Evolutionary conservation across 1,140 invertebrate genomes (phyloP), one percentile per base, ranked within the genome.

Genomic region (Drosophila willistoni): DNA sequence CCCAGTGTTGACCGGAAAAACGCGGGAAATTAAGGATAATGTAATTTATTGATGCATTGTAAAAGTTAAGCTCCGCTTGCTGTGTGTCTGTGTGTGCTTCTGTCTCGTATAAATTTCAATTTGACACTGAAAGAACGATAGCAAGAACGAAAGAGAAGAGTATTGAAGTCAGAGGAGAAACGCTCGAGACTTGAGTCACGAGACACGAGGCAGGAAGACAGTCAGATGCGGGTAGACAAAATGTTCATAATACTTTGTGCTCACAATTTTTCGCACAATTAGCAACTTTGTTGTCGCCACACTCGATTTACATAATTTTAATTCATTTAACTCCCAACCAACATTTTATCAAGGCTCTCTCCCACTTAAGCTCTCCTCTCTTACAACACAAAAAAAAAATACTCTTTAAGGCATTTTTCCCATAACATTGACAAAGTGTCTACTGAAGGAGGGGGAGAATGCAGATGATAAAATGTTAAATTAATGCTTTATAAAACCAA

Each of bases 1-100:
- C 66, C 63, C 61, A 51, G 71, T 86, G 81, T 86, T 86, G 79
- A 85, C 82, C 82, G 79, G 82, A 82, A 85, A 85, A 86, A 73
- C 82, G 82, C 82, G 82, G 82, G 83, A 85, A 85, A 85, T 85
- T 85, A 85, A 85, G 82, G 82, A 85, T 85, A 85, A 85, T 85
- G 82, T 85, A 85, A 85, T 85, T 85, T 85, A 85, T 85, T 85
- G 82, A 86, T 85, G 75, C 79, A 85, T 86, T 85, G 82, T 85
- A 87, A 85, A 82, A 85, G 82, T 85, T 86, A 85, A 85, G 82
- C 82, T 86, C 62, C 74, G 74, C 82, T 69, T 65, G 68, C 71
- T 64, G 51, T 68, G 34, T 39, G 36, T 13, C 10, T 39, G 36
- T 5, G 10, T 12, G 36, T 64, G 68, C 41, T 68, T 64, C 64